These are phyloP conservation scores for western clawed frog (Xenopus tropicalis) DNA, from an alignment of 2,113 vertebrate genomes.

Conservation along the genomic window DNA sequence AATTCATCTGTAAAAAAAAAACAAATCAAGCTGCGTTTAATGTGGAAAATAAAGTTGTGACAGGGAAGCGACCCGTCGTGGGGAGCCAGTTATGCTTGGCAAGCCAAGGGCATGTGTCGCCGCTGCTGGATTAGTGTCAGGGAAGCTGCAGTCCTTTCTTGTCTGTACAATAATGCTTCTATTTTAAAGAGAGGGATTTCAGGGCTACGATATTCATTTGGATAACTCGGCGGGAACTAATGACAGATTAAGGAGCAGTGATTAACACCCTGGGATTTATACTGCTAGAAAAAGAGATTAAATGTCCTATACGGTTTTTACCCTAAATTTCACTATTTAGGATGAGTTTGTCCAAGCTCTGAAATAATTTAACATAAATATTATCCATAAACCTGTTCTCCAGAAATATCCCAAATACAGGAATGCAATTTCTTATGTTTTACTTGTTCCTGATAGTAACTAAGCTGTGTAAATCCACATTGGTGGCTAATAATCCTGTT, in stretches of 20 bases:
- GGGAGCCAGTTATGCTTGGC: constrained; percentile 25
- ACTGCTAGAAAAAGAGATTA: background rate
- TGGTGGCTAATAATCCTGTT: too few species aligned
- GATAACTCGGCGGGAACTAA: background rate
- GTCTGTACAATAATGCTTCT: constrained; percentile 55
- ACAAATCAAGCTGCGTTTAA: too few species aligned
- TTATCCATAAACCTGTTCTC: too few species aligned
- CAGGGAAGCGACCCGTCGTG: constrained; percentile 21
- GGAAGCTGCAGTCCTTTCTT: constrained; percentile 21
- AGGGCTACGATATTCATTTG: background rate
- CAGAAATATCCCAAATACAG: too few species aligned
- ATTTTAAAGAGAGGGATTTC: background rate
- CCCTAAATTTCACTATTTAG: too few species aligned
- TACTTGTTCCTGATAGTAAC: too few species aligned
- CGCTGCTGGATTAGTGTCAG: constrained; percentile 23
- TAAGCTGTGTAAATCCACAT: too few species aligned
- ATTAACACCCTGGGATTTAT: background rate
- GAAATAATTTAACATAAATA: too few species aligned
- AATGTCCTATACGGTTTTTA: too few species aligned
- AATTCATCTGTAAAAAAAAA: too few species aligned
- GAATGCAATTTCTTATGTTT: too few species aligned
- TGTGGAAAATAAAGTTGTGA: constrained; percentile 8
- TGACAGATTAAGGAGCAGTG: background rate
- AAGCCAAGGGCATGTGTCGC: background rate
- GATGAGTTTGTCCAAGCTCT: too few species aligned